Percentiles rank a stretch among this genome's conserved stretches.
phyloP scores from a whole-genome alignment of 1,140 invertebrate species.

The Colletes gigas region DNA sequence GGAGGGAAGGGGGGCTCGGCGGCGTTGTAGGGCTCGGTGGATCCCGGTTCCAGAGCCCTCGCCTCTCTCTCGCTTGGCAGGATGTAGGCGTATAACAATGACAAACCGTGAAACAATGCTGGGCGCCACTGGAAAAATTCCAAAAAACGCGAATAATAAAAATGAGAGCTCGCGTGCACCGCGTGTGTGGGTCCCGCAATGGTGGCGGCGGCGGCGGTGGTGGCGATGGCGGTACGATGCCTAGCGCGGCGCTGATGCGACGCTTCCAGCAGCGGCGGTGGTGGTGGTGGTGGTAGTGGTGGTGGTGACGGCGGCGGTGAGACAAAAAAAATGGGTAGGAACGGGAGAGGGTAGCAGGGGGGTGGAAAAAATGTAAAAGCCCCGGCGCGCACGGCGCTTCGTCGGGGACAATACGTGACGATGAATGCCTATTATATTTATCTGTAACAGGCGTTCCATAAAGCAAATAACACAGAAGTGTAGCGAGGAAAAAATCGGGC shows the following conservation, averaged over 20 bases:
- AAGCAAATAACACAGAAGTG: slow-evolving; percentile 80
- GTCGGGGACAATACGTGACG: slow-evolving; percentile 78
- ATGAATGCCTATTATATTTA: slow-evolving; percentile 82
- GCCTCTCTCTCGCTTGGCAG: slow-evolving; percentile 66
- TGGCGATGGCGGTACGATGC: slow-evolving; percentile 17
- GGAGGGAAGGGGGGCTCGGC: not conserved
- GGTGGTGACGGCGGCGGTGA: slow-evolving; percentile 52
- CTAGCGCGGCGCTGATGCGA: slow-evolving; percentile 18
- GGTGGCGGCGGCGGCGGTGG: slow-evolving; percentile 58
- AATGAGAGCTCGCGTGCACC: slow-evolving; percentile 75
- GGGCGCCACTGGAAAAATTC: slow-evolving; percentile 81
- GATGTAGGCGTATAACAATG: slow-evolving; percentile 79
- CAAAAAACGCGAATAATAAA: slow-evolving; percentile 81
- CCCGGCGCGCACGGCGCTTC: slow-evolving; percentile 73
- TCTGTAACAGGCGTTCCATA: slow-evolving; percentile 81
- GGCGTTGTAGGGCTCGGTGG: slow-evolving; percentile 44
- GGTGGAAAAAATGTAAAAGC: slow-evolving; percentile 77
- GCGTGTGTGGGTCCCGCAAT: slow-evolving; percentile 59
- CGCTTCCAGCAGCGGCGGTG: slow-evolving; percentile 23
- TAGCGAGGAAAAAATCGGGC: slow-evolving; percentile 74
- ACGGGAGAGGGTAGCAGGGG: slow-evolving; percentile 1
- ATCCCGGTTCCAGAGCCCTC: slow-evolving; percentile 53
- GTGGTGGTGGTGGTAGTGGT: slow-evolving; percentile 20
- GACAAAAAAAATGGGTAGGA: slow-evolving; percentile 63
- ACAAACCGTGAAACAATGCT: slow-evolving; percentile 81